A percentile compares a stretch with the other conserved stretches of the same genome.
phyloP scores from a whole-genome alignment of 1,140 invertebrate genomes.

The Bombyx mandarina region DNA sequence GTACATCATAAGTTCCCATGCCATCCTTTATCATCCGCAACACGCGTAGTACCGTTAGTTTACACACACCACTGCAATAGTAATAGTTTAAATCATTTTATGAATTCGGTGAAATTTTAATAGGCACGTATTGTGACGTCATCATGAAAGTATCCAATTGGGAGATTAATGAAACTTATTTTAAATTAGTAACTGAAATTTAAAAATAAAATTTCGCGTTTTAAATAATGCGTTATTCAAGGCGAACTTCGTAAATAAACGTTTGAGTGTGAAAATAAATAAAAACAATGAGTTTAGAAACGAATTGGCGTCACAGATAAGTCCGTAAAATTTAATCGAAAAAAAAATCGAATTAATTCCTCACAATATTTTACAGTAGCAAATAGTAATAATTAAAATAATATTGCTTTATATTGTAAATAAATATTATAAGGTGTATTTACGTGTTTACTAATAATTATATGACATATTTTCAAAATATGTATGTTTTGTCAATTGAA shows the following conservation, averaged over 20 bases:
- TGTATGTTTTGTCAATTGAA: conserved; percentile 66
- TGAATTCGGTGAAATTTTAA: conserved; percentile 8
- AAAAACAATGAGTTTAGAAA: no score
- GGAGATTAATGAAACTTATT: no score
- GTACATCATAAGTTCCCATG: neutral
- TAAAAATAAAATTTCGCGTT: no score
- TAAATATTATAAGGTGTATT: conserved; percentile 65
- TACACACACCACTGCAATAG: conserved; percentile 57
- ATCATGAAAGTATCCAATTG: neutral
- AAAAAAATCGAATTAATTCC: conserved; percentile 31
- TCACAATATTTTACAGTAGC: conserved; percentile 33
- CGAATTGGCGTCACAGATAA: conserved; percentile 13
- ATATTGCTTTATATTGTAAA: conserved; percentile 66
- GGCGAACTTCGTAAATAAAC: no score
- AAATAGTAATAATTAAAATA: conserved; percentile 26
- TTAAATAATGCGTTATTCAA: no score
- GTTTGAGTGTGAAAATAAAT: no score
- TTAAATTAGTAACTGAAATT: no score
- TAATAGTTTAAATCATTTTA: conserved; percentile 34
- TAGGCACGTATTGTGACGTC: conserved; percentile 7
- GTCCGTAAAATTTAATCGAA: no score
- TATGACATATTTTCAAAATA: conserved; percentile 66
- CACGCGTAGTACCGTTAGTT: conserved; percentile 45
- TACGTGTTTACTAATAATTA: conserved; percentile 62
- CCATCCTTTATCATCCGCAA: neutral